Conservation (phyloP, 2,888 invertebrate species). For the Leucophora obtusa region DNA sequence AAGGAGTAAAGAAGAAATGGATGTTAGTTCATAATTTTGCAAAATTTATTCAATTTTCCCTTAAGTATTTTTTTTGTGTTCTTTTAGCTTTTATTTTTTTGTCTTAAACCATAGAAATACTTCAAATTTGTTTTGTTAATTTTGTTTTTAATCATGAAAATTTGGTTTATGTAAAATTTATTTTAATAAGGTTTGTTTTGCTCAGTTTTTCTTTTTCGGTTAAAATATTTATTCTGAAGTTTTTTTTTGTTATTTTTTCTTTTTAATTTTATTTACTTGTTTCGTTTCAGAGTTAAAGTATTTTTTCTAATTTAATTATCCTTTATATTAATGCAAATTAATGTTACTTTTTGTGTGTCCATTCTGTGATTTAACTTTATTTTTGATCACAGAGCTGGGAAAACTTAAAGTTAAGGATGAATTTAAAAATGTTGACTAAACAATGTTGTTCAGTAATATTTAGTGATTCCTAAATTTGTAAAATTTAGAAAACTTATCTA, state of each 20-base stretch:
- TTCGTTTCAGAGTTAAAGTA: neutral
- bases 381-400: neutral
- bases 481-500: no score
- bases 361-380: neutral
- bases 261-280: neutral
- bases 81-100: neutral
- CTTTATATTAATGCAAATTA: neutral
- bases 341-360: neutral
- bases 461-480: no score
- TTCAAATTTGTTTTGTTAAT: neutral
- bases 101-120: neutral
- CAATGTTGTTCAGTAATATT: no score
- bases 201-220: neutral
- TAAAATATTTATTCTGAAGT: no score
- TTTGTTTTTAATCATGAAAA: neutral
- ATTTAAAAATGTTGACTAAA: no score
- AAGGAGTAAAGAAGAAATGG: neutral
- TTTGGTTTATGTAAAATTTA: neutral
- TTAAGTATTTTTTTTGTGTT: neutral
- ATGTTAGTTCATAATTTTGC: neutral
- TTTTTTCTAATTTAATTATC: neutral
- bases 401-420: neutral
- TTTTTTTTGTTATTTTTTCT: neutral
- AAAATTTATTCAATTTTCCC: neutral
- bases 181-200: neutral